These are phyloP conservation scores for Dicentrarchus labrax DNA, from an alignment of 2,113 vertebrate species.

Conservation along the genomic window DNA sequence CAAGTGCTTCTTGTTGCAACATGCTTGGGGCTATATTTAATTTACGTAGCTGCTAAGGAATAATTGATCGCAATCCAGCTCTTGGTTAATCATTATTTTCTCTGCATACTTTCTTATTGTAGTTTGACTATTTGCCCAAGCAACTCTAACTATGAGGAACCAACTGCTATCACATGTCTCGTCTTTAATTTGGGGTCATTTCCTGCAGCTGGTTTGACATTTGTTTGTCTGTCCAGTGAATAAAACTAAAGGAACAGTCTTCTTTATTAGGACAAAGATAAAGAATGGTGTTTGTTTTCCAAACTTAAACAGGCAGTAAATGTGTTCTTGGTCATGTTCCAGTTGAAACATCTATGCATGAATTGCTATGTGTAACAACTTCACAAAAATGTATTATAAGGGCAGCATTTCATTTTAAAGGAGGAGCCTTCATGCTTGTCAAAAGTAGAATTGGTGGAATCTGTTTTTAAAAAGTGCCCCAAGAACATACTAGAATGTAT, in stretches of 20 bases:
- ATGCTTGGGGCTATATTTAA: background rate
- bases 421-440: background rate
- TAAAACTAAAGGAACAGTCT: background rate
- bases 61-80: background rate
- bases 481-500: background rate
- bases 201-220: slow-evolving; percentile 1
- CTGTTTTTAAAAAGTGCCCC: background rate
- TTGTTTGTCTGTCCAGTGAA: background rate
- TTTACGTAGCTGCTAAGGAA: background rate
- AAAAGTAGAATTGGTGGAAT: background rate
- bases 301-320: background rate
- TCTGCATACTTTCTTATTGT: slow-evolving; percentile 4
- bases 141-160: background rate
- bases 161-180: slow-evolving; percentile 13
- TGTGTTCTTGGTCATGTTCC: slow-evolving; percentile 6
- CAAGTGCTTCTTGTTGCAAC: no score
- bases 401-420: background rate
- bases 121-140: background rate
- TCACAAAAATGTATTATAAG: slow-evolving; percentile 1
- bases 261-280: slow-evolving; percentile 2
- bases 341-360: slow-evolving; percentile 4
- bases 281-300: background rate
- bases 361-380: background rate
- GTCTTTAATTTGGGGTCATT: slow-evolving; percentile 2
- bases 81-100: background rate